These are phyloP conservation scores for Hydrophis major DNA, from an alignment of 2,797 vertebrate genomes.

Conservation along the genomic window DNA sequence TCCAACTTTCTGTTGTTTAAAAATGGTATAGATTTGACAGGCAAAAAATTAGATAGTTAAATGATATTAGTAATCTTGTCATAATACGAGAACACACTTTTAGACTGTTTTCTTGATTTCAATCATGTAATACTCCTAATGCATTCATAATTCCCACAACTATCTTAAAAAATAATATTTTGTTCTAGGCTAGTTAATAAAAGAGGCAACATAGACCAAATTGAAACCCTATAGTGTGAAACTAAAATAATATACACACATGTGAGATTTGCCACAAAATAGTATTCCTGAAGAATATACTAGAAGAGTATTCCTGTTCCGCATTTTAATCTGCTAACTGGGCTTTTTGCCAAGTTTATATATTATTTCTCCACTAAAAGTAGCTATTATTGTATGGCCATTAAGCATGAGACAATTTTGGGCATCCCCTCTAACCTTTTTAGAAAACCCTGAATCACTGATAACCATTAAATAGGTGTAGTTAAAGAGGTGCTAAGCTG, in stretches of 20 bases:
- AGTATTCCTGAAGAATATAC: too few species aligned
- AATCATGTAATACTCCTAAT: not conserved
- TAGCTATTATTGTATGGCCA: not conserved
- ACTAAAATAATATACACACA: not conserved
- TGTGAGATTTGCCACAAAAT: not conserved
- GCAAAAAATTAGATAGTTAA: not conserved
- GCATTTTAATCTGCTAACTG: not conserved
- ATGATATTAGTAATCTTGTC: not conserved
- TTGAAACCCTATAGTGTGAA: not conserved
- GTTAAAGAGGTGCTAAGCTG: not conserved
- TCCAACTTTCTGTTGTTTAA: not conserved
- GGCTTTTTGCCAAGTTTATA: not conserved
- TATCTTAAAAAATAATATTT: not conserved
- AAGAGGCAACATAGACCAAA: not conserved
- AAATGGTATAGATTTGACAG: not conserved
- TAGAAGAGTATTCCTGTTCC: not conserved
- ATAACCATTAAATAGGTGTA: not conserved
- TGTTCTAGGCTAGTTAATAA: not conserved
- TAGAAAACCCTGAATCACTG: not conserved
- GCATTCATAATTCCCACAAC: not conserved
- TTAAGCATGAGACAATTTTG: not conserved
- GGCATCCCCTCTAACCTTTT: not conserved
- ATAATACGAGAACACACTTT: not conserved
- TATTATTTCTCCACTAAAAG: not conserved
- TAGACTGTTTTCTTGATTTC: not conserved